Evolutionary conservation across 2,888 invertebrate genomes (phyloP).

Genomic region (Diploptera punctata): DNA sequence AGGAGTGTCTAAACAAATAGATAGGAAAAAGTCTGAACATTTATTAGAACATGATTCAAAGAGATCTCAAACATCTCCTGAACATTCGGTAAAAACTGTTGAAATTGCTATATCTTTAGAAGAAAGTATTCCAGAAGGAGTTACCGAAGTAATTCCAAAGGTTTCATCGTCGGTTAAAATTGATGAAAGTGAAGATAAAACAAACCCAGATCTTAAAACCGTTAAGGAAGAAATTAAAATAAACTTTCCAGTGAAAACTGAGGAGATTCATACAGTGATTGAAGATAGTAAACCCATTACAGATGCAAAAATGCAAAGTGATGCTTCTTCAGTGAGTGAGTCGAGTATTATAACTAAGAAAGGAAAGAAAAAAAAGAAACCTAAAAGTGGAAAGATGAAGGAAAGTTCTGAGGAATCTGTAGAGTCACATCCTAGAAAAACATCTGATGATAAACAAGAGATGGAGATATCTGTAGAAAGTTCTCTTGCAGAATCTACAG

Average conservation of each 20-base stretch:
- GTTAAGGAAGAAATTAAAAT: conserved; percentile 50
- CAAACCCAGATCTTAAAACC: conserved; percentile 44
- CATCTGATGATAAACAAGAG: conserved; percentile 42
- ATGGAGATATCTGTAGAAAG: conserved; percentile 53
- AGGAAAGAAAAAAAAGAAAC: conserved; percentile 70
- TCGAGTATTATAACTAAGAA: background rate
- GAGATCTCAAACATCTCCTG: background rate
- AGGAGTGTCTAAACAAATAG: no score
- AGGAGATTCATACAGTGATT: background rate
- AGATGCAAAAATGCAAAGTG: no score
- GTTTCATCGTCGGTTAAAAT: conserved; percentile 47
- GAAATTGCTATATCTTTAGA: conserved; percentile 33
- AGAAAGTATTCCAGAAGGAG: background rate
- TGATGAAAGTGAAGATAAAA: conserved; percentile 47
- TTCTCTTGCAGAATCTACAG: conserved; percentile 62
- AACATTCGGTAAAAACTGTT: conserved; percentile 22
- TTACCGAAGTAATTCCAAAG: background rate
- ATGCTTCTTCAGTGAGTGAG: background rate
- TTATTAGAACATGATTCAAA: no score
- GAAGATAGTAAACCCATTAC: background rate
- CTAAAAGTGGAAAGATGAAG: conserved; percentile 57
- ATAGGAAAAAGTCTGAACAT: background rate
- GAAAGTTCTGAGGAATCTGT: conserved; percentile 48
- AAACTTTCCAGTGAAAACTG: conserved; percentile 29
- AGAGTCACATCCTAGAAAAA: no score